Percentiles rank a stretch among this genome's conserved stretches.
These are phyloP conservation scores for Drosophila mayri DNA, from an alignment of 1,140 invertebrate genomes.

Conservation along the genomic window DNA sequence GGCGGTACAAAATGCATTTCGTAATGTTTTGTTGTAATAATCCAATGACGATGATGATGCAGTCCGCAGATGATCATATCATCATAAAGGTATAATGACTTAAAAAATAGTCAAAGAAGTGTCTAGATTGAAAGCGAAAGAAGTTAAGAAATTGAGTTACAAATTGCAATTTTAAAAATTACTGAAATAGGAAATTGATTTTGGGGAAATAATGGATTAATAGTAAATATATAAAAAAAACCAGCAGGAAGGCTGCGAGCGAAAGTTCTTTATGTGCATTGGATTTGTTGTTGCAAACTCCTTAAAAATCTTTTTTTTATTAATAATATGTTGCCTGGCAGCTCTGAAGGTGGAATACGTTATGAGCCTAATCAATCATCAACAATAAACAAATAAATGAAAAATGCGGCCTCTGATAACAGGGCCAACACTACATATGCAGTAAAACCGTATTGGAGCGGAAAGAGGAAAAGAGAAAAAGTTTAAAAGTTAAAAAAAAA, in stretches of 20 bases:
- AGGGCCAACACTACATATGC: neutral
- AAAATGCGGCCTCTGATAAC: constrained; percentile 67
- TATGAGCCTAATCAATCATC: constrained; percentile 65
- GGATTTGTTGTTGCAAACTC: too few species aligned
- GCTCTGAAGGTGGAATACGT: constrained; percentile 6
- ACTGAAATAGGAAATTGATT: neutral
- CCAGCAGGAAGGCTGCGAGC: too few species aligned
- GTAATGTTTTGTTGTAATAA: constrained; percentile 65
- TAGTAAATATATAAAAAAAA: too few species aligned
- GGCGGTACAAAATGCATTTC: constrained; percentile 63
- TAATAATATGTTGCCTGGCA: constrained; percentile 13
- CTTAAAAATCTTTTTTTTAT: neutral
- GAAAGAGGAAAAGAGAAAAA: constrained; percentile 1
- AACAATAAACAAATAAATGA: constrained; percentile 62
- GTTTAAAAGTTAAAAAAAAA: neutral
- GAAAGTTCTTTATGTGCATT: too few species aligned
- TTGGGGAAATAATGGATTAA: neutral
- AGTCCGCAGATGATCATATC: constrained; percentile 3
- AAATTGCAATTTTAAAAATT: neutral
- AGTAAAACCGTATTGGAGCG: constrained; percentile 2
- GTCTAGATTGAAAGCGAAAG: constrained; percentile 47
- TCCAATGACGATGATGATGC: constrained; percentile 18
- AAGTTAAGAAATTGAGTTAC: neutral
- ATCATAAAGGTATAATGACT: constrained; percentile 29
- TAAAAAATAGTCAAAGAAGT: constrained; percentile 4